Evolutionary conservation across 2,113 vertebrate species (phyloP), one percentile per base, ranked within the genome.

Genomic region (Carassius auratus): DNA sequence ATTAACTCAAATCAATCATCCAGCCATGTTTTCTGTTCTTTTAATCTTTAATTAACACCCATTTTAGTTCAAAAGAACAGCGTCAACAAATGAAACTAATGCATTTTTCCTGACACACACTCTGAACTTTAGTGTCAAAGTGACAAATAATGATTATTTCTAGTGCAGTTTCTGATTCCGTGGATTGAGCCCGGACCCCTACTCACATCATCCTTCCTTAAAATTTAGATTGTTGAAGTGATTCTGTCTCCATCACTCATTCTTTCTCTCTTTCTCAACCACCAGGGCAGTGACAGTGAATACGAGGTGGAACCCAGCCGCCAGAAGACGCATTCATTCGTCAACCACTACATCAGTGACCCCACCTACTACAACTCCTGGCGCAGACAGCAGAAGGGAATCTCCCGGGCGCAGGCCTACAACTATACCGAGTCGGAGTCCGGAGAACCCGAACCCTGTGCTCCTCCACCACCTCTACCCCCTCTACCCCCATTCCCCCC

Each of bases 271-370:
- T 84, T 14, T 86, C 14, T 90, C 30, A 38, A 45, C 80, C 74
- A 42, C 13, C 92, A 99, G 98, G 97, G 97, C 87, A 99, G 97
- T 0, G 98, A 99, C 94, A 98, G 97, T 0, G 98, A 99, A 88
- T 98, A 97, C 1, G 98, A 99, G 93, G 96, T 96, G n/a, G 97
- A 99, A 15, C 92, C 95, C 0, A 95, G 91, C 89, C 95, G 96
- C 2, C 45, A 48, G 45, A 48, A 48, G 45, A 48, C 45, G 2
- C 45, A 48, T 48, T 99, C 98, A 48, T 99, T 99, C 0, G 98
- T 98, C 93, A 99, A 99, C 95, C 98, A 99, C 94, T 99, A 99
- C 95, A 99, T 99, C 92, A 99, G 98, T 0, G 98, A 99, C 91
- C 98, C 98, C 57, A 99, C 97, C 0, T 99, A 99, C 89, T 99